A percentile compares a stretch with the other conserved stretches of the same genome.
phyloP scores from a whole-genome alignment of 1,140 invertebrate genomes.

The Scaptomyza hsui region DNA sequence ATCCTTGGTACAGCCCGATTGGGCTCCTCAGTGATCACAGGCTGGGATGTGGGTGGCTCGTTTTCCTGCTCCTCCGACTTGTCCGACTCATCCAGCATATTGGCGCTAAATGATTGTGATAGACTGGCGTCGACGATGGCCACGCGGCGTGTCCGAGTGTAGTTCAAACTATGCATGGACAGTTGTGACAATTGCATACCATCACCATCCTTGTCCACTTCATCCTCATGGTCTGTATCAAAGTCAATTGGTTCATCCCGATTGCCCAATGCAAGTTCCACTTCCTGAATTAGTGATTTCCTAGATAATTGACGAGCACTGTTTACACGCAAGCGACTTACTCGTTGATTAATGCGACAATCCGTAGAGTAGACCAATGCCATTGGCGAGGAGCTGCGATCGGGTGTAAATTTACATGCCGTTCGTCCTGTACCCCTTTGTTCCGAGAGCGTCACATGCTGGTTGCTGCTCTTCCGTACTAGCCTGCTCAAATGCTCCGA shows the following conservation, averaged over 20 bases:
- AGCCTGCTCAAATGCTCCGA: conserved; percentile 62
- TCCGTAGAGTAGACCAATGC: conserved; percentile 54
- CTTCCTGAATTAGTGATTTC: conserved; percentile 17
- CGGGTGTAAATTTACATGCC: conserved; percentile 46
- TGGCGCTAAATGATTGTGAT: conserved; percentile 75
- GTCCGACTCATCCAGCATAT: conserved; percentile 46
- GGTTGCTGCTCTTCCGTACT: conserved; percentile 19
- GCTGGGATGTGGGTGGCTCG: background rate
- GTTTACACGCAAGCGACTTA: conserved; percentile 61
- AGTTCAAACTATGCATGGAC: conserved; percentile 59
- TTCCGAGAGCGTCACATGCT: too few species aligned
- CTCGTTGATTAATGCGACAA: conserved; percentile 66
- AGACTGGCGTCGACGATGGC: conserved; percentile 42
- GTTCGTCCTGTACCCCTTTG: too few species aligned
- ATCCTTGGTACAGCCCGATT: conserved; percentile 13
- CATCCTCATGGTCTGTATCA: conserved; percentile 37
- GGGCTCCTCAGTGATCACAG: background rate
- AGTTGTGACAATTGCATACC: conserved; percentile 59
- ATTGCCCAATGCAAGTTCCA: too few species aligned
- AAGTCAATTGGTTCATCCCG: conserved; percentile 24
- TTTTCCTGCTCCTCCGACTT: too few species aligned
- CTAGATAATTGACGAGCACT: conserved; percentile 36
- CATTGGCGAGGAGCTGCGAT: conserved; percentile 75
- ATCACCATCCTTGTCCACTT: conserved; percentile 48
- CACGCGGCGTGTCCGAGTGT: conserved; percentile 73